Evolutionary conservation across 2,113 vertebrate genomes (phyloP), one percentile per base, ranked within the genome.

Genomic region (Gnathonemus echidnorhynchus): DNA sequence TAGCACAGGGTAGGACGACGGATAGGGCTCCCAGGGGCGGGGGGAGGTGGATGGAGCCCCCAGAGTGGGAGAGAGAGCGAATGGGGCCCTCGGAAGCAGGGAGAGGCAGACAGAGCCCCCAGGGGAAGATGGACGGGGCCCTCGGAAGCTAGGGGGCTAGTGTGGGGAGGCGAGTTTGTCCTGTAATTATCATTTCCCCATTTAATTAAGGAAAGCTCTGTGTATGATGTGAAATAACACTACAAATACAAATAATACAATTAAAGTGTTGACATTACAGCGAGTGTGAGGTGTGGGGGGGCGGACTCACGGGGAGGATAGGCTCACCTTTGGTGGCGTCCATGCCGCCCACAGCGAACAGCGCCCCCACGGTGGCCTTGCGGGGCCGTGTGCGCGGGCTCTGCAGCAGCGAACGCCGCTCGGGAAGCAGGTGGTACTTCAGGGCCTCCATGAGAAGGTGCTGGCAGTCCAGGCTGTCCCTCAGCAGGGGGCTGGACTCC

Each of bases 371-470:
- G 0, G 98, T 99, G 88, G 98, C 98, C 94, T 99, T 99, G 90
- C 98, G 97, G 74, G 98, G 98, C 77, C 98, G 97, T 1, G 98
- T 99, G 89, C 98, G 97, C 50, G 98, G 98, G 92, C 98, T 99
- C 93, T 99, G 98, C 91, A 99, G 95, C 95, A 98, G 96, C 48
- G 98, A 97, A 77, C 97, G 95, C 88, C 97, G 96, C 93, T 99
- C 98, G 58, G 98, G 98, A 93, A 99, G 93, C 92, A 99, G 95
- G 93, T 99, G 98, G 95, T 99, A 99, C 94, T 99, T 99, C 98
- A 99, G 99, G 88, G 97, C 98, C 95, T 99, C 98, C 97, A 99
- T 98, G 91, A 99, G 96, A 89, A 99, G 97, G 89, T 98, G 97
- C 93, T 99, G 98, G 95, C 98, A 99, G 92, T 99, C 98, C 91